Conservation (phyloP, 2,797 vertebrate species). For the Melopsittacus undulatus region DNA sequence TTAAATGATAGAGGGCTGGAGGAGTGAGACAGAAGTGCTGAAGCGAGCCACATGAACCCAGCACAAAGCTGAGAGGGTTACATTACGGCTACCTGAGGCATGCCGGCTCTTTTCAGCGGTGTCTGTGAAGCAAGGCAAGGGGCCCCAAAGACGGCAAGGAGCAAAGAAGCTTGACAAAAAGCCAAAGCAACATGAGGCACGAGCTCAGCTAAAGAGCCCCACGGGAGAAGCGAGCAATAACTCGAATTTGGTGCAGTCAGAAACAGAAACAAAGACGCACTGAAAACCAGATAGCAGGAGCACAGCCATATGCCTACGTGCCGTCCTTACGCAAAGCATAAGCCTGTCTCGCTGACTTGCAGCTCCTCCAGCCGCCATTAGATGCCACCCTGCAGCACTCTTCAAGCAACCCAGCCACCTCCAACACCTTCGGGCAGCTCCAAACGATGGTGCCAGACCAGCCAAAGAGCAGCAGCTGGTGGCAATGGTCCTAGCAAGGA, state of each 20-base stretch:
- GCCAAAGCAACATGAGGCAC: background rate
- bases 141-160: background rate
- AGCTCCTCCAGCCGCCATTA: background rate
- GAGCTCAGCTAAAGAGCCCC: background rate
- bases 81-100: background rate
- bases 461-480: background rate
- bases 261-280: background rate
- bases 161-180: background rate
- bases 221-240: background rate
- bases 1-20: background rate
- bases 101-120: rapidly evolving
- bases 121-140: background rate
- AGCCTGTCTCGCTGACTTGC: background rate
- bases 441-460: background rate
- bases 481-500: background rate
- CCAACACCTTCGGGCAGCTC: background rate
- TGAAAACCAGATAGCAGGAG: background rate
- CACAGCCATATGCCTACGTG: background rate
- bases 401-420: background rate
- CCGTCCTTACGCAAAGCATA: background rate
- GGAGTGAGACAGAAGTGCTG: background rate
- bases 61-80: background rate
- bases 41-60: background rate
- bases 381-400: background rate
- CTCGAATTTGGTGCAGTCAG: background rate